Evolutionary conservation across 2,888 invertebrate species (phyloP).

Genomic region (Lasioglossum figueresi): DNA sequence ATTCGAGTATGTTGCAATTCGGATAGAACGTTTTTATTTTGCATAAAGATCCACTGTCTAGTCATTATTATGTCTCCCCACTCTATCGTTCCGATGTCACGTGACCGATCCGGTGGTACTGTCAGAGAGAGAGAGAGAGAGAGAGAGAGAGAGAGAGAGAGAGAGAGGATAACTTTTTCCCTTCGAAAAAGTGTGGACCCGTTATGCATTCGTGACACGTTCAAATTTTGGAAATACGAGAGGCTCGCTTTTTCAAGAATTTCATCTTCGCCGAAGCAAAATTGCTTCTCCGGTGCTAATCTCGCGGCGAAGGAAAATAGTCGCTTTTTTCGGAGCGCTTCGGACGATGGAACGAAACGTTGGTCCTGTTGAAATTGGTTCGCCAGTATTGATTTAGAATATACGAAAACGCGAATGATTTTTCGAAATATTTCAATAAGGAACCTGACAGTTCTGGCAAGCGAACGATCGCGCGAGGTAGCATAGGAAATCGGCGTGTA

Average conservation of each 20-base stretch:
- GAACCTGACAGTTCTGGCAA: not conserved
- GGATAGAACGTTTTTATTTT: too few species aligned
- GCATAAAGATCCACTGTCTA: too few species aligned
- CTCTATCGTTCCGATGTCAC: too few species aligned
- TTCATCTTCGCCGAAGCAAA: not conserved
- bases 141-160: too few species aligned
- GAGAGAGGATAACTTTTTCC: too few species aligned
- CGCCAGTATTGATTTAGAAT: not conserved
- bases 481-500: not conserved
- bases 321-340: not conserved
- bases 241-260: not conserved
- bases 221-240: not conserved
- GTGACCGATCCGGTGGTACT: too few species aligned
- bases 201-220: too few species aligned
- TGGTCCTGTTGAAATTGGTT: not conserved
- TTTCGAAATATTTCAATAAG: not conserved
- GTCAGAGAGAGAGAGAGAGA: too few species aligned
- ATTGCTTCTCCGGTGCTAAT: not conserved
- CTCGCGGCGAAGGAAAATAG: not conserved
- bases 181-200: too few species aligned
- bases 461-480: not conserved
- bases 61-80: too few species aligned
- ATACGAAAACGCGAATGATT: not conserved
- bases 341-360: not conserved
- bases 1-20: too few species aligned